Evolutionary conservation across 2,888 invertebrate species (phyloP).

Genomic region (Thera britannica): DNA sequence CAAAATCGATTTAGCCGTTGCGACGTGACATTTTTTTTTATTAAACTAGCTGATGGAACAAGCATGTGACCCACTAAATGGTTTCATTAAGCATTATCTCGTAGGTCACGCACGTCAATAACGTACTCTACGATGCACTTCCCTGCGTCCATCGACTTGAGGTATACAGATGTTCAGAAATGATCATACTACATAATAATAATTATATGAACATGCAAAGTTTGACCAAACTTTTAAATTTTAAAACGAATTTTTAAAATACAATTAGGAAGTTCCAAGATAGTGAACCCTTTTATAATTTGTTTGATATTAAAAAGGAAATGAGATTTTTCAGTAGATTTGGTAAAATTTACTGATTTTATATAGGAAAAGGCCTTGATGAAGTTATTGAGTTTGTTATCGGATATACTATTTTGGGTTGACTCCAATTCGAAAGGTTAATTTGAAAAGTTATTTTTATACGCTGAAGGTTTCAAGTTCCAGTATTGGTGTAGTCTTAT

Average conservation of each 20-base stretch:
- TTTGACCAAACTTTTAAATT: not conserved
- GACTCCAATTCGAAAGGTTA: not conserved
- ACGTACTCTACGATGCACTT: too few species aligned
- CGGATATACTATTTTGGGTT: slow-evolving; percentile 13
- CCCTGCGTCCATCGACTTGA: too few species aligned
- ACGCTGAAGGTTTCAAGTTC: not conserved
- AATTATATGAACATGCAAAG: too few species aligned
- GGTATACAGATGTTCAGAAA: too few species aligned
- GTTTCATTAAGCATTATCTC: too few species aligned
- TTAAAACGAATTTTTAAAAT: not conserved
- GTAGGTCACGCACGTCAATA: too few species aligned
- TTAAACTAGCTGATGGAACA: too few species aligned
- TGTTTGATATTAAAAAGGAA: slow-evolving; percentile 18
- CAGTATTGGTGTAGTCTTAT: not conserved
- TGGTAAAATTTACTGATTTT: slow-evolving; percentile 8
- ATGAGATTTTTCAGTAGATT: slow-evolving; percentile 22
- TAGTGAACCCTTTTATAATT: slow-evolving; percentile 13
- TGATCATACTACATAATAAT: too few species aligned
- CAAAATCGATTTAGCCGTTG: too few species aligned
- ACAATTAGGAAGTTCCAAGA: not conserved
- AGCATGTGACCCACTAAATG: too few species aligned
- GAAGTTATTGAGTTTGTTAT: slow-evolving; percentile 12
- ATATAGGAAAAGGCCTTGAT: slow-evolving; percentile 11
- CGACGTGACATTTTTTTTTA: too few species aligned
- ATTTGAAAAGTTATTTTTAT: not conserved